Base-by-base conservation (phyloP, 2,888 invertebrate genomes). In the Aspidapion aeneum region DNA sequence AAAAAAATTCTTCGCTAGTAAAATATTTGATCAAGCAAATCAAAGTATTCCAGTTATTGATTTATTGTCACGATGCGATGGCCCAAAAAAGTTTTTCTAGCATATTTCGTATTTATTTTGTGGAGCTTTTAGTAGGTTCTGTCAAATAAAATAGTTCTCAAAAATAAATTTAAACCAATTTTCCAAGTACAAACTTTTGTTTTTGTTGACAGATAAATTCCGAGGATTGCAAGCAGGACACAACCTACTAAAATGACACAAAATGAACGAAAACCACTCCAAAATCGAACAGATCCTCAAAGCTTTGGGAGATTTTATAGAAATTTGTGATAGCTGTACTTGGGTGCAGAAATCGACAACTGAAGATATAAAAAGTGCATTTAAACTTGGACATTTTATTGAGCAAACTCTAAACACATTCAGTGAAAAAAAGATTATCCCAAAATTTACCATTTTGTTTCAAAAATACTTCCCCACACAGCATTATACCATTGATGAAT, bases 291-390 rank as follows among this genome's bases (percentile, higher is more conserved):
- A 82, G 73, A 81, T 85, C 68, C 74, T 85, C 63, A 77, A 80
- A 69, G 79, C 83, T 65, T 84, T 86, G 70, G 80, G 85, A 78
- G 80, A 83, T 65, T 85, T 84, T 72, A 73, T 85, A 55, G 72
- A 76, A 48, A 73, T 85, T 9, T 82, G 83, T 67, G 83, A 85
- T 72, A 79, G 79, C 71, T 78, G 81, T 18, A 74, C 75, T 61
- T 85, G 82, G 84, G 80, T 81, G 21, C 77, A 75, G 65, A 79
- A 77, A 66, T 77, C 81, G 0, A 83, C 82, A 1, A 73, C 76
- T 58, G 77, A 80, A 63, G 84, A 84, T 73, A 77, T 87, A 1
- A 80, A 75, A 73, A 84, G 82, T 72, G 80, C 82, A 19, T 86
- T 88, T 66, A 72, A 83, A 66, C 77, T 83, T 64, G 82, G 85